These are phyloP conservation scores for Eupithecia tripunctaria DNA, from an alignment of 2,888 invertebrate genomes.

Conservation along the genomic window DNA sequence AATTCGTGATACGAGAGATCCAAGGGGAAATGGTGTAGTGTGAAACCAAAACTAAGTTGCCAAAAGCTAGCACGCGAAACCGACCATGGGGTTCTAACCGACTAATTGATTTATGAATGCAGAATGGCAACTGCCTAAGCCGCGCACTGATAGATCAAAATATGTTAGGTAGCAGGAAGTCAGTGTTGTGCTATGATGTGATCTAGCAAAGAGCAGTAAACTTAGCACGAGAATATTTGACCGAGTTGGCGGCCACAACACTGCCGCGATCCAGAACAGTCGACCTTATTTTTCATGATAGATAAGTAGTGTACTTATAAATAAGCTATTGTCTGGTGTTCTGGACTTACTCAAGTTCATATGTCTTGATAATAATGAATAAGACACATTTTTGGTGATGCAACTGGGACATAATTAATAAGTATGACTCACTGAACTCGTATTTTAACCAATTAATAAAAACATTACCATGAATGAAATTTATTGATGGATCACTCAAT, in stretches of 20 bases:
- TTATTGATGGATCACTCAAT: slow-evolving; percentile 51
- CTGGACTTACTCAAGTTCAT: background rate
- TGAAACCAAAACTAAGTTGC: slow-evolving; percentile 32
- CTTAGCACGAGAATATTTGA: slow-evolving; percentile 67
- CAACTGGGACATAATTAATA: slow-evolving; percentile 45
- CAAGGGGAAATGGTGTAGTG: slow-evolving; percentile 37
- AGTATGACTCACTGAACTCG: slow-evolving; percentile 53
- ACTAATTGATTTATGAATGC: slow-evolving; percentile 19
- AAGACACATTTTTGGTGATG: slow-evolving; percentile 5
- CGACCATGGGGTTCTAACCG: background rate
- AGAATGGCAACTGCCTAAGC: slow-evolving; percentile 11
- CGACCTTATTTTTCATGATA: background rate
- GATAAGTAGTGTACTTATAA: background rate
- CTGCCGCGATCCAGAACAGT: slow-evolving; percentile 58
- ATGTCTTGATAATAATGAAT: background rate
- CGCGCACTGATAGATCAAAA: slow-evolving; percentile 20
- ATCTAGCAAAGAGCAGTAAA: slow-evolving; percentile 49
- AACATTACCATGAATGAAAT: slow-evolving; percentile 60
- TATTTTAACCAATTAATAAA: slow-evolving; percentile 57
- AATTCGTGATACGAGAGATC: slow-evolving; percentile 40
- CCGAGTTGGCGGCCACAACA: slow-evolving; percentile 69
- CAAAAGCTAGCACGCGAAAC: background rate
- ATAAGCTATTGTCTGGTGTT: background rate
- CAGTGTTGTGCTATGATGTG: slow-evolving; percentile 43
- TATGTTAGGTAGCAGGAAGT: slow-evolving; percentile 25